These are phyloP conservation scores for Thunnus maccoyii DNA, from an alignment of 2,113 vertebrate genomes.

Conservation along the genomic window DNA sequence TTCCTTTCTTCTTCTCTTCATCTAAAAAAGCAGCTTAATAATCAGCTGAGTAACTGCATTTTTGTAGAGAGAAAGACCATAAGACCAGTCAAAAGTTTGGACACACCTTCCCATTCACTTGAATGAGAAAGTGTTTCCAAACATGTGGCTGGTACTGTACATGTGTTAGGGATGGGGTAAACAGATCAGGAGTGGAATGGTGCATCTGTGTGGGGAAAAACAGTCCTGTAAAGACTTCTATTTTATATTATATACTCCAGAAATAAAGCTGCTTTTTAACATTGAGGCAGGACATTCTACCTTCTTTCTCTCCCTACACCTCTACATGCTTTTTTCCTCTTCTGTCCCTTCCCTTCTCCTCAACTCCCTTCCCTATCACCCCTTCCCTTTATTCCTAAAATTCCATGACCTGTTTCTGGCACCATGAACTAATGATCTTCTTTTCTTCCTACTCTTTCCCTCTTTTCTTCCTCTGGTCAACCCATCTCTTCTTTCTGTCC, in stretches of 20 bases:
- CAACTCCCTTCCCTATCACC: conserved; percentile 47
- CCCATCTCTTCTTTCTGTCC: conserved; percentile 27
- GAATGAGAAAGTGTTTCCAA: too few species aligned
- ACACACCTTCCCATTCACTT: too few species aligned
- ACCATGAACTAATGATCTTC: conserved; percentile 71
- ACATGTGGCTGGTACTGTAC: too few species aligned
- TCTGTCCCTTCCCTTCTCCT: conserved; percentile 48
- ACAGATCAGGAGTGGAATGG: neutral
- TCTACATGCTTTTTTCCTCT: conserved; percentile 30
- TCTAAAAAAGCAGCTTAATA: neutral
- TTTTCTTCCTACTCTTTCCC: conserved; percentile 33
- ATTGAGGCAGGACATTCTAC: conserved; percentile 37
- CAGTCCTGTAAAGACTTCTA: too few species aligned
- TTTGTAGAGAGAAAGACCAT: neutral
- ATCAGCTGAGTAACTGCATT: conserved; percentile 7
- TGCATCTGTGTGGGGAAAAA: neutral
- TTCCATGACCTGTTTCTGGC: conserved; percentile 70
- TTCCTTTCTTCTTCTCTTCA: neutral
- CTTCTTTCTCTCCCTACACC: conserved; percentile 41
- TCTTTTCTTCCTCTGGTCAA: conserved; percentile 53
- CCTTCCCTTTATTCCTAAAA: conserved; percentile 72
- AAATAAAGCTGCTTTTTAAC: neutral
- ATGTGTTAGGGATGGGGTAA: neutral
- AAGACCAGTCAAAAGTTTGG: neutral
- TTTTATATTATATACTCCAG: neutral